Percentiles rank a stretch among this genome's conserved stretches.
Evolutionary conservation across 2,797 vertebrate genomes (phyloP).

Genomic region (Myripristis jacobus): DNA sequence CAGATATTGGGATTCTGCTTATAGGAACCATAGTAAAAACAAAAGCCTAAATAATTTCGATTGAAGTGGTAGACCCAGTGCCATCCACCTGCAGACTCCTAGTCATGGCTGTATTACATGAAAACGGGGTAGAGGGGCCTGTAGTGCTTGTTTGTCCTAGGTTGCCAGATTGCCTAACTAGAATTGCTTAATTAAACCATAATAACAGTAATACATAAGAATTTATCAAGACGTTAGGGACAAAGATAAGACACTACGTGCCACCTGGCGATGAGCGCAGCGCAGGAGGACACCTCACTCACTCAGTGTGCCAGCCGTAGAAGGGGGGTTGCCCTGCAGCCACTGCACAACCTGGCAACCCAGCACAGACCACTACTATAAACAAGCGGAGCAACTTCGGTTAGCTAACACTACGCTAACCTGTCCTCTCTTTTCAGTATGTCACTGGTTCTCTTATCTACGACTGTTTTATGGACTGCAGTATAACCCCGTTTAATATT

Average conservation of each 20-base stretch:
- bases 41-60: too few relatives aligned
- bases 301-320: not conserved
- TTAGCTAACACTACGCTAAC: slow-evolving; percentile 17
- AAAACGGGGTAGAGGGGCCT: too few relatives aligned
- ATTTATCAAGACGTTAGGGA: too few relatives aligned
- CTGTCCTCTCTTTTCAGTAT: slow-evolving; percentile 45
- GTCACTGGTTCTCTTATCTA: not conserved
- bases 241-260: not conserved
- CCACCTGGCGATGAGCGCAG: not conserved
- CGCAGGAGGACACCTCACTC: not conserved
- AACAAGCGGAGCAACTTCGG: not conserved
- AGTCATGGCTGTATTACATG: too few relatives aligned
- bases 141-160: not conserved
- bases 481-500: not conserved
- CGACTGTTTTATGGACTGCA: not conserved
- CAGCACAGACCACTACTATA: too few relatives aligned
- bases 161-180: slow-evolving; percentile 21
- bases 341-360: slow-evolving; percentile 8
- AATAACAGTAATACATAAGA: too few relatives aligned
- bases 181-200: not conserved
- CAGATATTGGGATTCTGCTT: too few relatives aligned
- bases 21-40: too few relatives aligned
- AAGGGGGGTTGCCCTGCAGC: slow-evolving; percentile 42
- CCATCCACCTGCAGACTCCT: too few relatives aligned
- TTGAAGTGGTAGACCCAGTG: too few relatives aligned